Evolutionary conservation across 2,113 vertebrate species (phyloP).

Genomic region (Daphoenositta chrysoptera): DNA sequence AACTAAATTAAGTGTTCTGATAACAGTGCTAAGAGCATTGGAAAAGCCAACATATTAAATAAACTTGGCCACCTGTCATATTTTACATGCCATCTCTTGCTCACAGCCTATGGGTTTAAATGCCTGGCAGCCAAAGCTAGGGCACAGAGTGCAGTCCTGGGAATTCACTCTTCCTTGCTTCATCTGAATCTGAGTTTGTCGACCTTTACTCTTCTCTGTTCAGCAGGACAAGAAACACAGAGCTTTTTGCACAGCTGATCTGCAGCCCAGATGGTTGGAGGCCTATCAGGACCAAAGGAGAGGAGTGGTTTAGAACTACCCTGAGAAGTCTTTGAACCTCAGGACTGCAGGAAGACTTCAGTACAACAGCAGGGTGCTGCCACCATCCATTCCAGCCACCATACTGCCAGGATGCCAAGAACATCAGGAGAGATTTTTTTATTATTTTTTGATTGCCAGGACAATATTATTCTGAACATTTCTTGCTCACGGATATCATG

Average conservation of each 20-base stretch:
- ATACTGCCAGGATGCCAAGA: neutral
- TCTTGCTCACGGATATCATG: neutral
- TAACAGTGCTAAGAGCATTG: conserved; percentile 2
- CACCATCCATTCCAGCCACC: neutral
- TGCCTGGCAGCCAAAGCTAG: neutral
- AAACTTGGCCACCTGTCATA: conserved; percentile 23
- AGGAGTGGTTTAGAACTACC: neutral
- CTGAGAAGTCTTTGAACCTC: neutral
- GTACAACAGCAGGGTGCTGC: neutral
- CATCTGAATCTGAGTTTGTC: neutral
- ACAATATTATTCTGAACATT: neutral
- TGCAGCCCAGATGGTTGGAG: neutral
- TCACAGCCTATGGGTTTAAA: neutral
- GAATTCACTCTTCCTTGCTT: neutral
- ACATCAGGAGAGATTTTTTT: neutral
- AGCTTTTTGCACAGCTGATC: neutral
- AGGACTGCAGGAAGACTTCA: neutral
- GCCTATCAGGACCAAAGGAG: neutral
- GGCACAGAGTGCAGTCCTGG: neutral
- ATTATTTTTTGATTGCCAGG: neutral
- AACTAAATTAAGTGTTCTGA: conserved; percentile 33
- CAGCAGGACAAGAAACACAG: neutral
- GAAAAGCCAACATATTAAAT: conserved; percentile 49
- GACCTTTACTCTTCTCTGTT: neutral
- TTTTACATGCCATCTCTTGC: conserved; percentile 47